phyloP scores from a whole-genome alignment of 2,888 invertebrate genomes.

The Mythimna vitellina region DNA sequence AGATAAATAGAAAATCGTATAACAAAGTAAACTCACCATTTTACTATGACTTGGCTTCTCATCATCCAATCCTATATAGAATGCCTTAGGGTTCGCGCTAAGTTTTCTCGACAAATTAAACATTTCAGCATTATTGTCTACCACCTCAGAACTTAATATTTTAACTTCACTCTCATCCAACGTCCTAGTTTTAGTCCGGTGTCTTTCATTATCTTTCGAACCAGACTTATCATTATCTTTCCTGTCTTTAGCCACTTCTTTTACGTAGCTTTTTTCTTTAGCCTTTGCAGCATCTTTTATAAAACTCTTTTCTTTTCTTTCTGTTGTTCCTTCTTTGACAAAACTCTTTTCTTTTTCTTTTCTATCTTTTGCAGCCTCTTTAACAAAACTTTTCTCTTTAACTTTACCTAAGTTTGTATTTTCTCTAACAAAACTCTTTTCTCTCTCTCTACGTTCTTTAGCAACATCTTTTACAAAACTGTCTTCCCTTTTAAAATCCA shows the following conservation, averaged over 20 bases:
- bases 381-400: conserved; percentile 44
- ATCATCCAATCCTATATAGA: conserved; percentile 81
- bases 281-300: conserved; percentile 32
- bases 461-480: conserved; percentile 50
- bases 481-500: conserved; percentile 53
- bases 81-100: conserved; percentile 82
- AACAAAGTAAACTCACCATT: conserved; percentile 34
- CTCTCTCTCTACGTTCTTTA: conserved; percentile 26
- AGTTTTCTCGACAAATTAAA: conserved; percentile 76
- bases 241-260: conserved; percentile 39
- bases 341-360: conserved; percentile 9
- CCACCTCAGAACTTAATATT: conserved; percentile 75
- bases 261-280: conserved; percentile 37
- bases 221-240: conserved; percentile 51
- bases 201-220: conserved; percentile 66
- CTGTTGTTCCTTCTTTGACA: conserved; percentile 31
- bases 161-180: conserved; percentile 85
- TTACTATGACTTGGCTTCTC: conserved; percentile 67
- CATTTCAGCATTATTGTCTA: conserved; percentile 84
- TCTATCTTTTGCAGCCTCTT: conserved; percentile 17
- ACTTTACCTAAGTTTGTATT: conserved; percentile 40
- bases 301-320: conserved; percentile 47
- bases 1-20: too few relatives aligned
- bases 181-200: conserved; percentile 84
- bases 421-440: conserved; percentile 37